phyloP scores from a whole-genome alignment of 1,140 invertebrate genomes.

The Acromyrmex echinatior region DNA sequence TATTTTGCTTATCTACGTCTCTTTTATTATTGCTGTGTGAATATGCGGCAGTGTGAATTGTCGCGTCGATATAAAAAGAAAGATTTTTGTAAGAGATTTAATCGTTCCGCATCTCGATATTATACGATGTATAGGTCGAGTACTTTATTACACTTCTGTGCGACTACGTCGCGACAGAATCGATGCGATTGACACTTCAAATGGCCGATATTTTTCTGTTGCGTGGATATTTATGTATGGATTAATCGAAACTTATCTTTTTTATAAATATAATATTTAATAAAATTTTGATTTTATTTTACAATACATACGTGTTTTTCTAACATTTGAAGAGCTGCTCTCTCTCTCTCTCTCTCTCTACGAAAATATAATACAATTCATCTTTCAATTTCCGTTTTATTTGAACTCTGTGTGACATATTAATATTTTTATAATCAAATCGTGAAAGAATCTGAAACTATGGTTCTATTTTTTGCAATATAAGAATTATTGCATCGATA shows the following conservation, averaged over 20 bases:
- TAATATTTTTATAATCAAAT: background rate
- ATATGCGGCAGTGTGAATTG: conserved; percentile 1
- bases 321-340: background rate
- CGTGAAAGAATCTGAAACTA: background rate
- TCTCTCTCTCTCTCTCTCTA: no score
- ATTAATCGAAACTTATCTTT: background rate
- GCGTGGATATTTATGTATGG: background rate
- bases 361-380: background rate
- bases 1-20: background rate
- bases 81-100: conserved; percentile 29
- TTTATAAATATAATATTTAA: background rate
- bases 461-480: background rate
- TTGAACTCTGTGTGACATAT: background rate
- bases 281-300: background rate
- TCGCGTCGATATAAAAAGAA: conserved; percentile 24
- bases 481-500: background rate
- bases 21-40: conserved; percentile 5
- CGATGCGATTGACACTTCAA: conserved; percentile 15
- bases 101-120: conserved; percentile 4
- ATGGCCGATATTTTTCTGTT: conserved; percentile 17
- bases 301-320: background rate
- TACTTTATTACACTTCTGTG: conserved; percentile 28
- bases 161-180: conserved; percentile 10
- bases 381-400: background rate
- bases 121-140: background rate